phyloP scores from a whole-genome alignment of 2,113 vertebrate genomes.

The Cranoglanis bouderius region DNA sequence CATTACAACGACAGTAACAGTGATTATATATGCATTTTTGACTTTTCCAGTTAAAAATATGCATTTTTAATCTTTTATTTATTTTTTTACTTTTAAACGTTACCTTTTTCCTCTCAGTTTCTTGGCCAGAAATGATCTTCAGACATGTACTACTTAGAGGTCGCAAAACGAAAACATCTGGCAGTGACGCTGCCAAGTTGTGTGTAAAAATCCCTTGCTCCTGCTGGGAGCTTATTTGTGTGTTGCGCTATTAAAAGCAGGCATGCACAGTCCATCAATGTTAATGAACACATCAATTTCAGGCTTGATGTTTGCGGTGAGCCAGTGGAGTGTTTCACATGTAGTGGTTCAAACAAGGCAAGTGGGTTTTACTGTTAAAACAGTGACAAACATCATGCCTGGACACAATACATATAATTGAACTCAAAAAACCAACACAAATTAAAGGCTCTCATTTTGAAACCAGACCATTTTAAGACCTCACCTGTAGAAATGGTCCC shows the following conservation, averaged over 20 bases:
- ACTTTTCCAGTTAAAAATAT: constrained; percentile 50
- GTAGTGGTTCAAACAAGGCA: constrained; percentile 20
- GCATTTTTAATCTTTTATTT: constrained; percentile 30
- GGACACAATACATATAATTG: background rate
- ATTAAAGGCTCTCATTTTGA: background rate
- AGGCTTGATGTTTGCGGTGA: background rate
- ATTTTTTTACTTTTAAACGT: constrained; percentile 30
- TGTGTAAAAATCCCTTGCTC: constrained; percentile 13
- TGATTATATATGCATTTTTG: constrained; percentile 45
- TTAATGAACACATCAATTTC: background rate
- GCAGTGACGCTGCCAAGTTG: constrained; percentile 15
- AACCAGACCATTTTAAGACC: background rate
- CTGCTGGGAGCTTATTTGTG: background rate
- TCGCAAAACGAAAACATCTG: background rate
- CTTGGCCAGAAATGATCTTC: constrained; percentile 2
- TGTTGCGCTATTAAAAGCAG: constrained; percentile 30
- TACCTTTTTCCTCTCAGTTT: constrained; percentile 22
- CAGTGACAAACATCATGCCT: background rate
- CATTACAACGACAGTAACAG: constrained; percentile 52
- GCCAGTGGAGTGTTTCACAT: constrained; percentile 5
- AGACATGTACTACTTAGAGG: background rate
- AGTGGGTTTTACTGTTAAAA: background rate
- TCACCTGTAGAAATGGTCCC: background rate
- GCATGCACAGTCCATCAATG: constrained; percentile 2
- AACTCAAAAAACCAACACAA: background rate